A percentile compares a stretch with the other conserved stretches of the same genome.
Conservation (phyloP, 2,888 invertebrate species). For the Coleophora deauratella region DNA sequence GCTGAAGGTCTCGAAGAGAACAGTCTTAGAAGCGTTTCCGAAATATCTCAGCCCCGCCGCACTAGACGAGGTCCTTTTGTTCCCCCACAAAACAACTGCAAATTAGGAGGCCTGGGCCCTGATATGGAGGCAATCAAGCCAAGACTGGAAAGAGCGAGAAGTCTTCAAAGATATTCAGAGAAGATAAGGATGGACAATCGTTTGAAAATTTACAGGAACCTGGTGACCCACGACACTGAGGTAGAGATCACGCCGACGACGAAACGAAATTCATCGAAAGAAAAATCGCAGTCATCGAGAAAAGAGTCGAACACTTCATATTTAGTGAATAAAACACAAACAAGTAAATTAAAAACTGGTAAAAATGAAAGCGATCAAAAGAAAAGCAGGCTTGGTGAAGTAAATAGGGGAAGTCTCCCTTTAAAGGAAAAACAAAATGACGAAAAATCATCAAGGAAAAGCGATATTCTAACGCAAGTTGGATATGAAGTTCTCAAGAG, state of each 20-base stretch:
- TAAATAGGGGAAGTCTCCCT: neutral
- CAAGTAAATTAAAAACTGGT: slow-evolving; percentile 37
- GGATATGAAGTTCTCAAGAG: neutral
- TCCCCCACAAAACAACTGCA: slow-evolving; percentile 39
- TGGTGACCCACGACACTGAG: slow-evolving; percentile 30
- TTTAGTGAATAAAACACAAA: slow-evolving; percentile 41
- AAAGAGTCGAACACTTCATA: slow-evolving; percentile 33
- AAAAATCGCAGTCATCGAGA: slow-evolving; percentile 1
- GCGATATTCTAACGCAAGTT: neutral
- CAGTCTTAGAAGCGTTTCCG: slow-evolving; percentile 53
- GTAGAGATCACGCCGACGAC: slow-evolving; percentile 24
- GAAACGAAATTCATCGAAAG: slow-evolving; percentile 18
- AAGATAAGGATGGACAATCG: slow-evolving; percentile 64
- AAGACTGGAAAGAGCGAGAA: slow-evolving; percentile 57
- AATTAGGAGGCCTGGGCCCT: slow-evolving; percentile 58
- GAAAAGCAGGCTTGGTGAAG: neutral
- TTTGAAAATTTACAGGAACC: slow-evolving; percentile 54
- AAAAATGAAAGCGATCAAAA: slow-evolving; percentile 12
- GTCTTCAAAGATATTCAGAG: slow-evolving; percentile 64
- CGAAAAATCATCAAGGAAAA: neutral
- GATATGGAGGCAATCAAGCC: slow-evolving; percentile 59
- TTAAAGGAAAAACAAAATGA: neutral
- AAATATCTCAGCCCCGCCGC: slow-evolving; percentile 42
- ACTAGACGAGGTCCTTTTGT: slow-evolving; percentile 33
- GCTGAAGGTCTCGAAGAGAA: slow-evolving; percentile 17